Conservation (phyloP, 2,113 vertebrate genomes). For the Sclerurus mexicanus region DNA sequence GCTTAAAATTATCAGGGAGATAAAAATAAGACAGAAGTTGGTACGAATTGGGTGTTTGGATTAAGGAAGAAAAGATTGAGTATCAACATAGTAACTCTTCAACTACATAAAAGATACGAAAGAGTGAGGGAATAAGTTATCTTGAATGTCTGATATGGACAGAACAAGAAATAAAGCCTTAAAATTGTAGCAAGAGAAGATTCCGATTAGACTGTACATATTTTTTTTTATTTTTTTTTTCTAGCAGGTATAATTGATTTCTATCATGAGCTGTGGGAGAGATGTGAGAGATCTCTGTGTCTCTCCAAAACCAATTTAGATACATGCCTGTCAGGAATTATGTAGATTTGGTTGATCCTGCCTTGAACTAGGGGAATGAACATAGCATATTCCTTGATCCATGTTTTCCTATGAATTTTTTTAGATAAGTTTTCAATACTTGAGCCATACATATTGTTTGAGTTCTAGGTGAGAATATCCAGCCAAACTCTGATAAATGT, state of each 20-base stretch:
- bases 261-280: background rate
- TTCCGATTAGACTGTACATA: background rate
- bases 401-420: background rate
- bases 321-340: background rate
- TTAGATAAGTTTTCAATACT: background rate
- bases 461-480: background rate
- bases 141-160: background rate
- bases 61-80: background rate
- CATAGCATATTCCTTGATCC: background rate
- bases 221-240: background rate
- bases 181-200: background rate
- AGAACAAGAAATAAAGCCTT: background rate
- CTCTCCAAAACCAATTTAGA: background rate
- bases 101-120: background rate
- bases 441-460: background rate
- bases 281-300: background rate
- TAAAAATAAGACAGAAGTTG: background rate
- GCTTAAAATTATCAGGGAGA: background rate
- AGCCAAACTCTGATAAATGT: constrained; percentile 14
- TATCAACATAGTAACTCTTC: background rate
- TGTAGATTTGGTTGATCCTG: background rate
- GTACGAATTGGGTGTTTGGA: background rate
- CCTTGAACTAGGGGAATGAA: background rate
- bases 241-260: background rate
- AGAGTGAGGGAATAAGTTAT: background rate